Evolutionary conservation across 2,888 invertebrate genomes (phyloP).

Genomic region (Dynastes hyllus): DNA sequence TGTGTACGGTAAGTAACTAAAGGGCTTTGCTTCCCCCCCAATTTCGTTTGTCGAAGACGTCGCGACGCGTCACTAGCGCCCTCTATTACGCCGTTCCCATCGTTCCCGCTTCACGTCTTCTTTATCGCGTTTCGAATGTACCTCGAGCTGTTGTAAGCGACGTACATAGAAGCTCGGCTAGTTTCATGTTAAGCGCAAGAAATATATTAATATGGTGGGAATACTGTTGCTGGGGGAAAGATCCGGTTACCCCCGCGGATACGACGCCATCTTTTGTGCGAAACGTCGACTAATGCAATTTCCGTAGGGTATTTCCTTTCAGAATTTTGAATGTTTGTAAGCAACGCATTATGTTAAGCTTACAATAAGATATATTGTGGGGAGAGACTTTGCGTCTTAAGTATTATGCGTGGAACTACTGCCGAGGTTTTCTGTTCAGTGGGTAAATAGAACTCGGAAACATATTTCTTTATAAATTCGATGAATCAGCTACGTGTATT

Average conservation of each 20-base stretch:
- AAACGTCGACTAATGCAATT: constrained; percentile 19
- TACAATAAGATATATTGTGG: too few relatives aligned
- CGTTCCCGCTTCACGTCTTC: neutral
- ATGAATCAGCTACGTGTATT: too few relatives aligned
- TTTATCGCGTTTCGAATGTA: constrained; percentile 4
- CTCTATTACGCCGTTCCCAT: neutral
- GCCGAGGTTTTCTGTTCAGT: too few relatives aligned
- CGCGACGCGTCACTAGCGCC: neutral
- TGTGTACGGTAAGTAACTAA: constrained; percentile 82
- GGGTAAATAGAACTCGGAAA: too few relatives aligned
- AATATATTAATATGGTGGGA: constrained; percentile 17
- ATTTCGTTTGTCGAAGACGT: neutral
- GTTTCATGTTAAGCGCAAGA: constrained; percentile 20
- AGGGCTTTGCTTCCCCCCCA: neutral
- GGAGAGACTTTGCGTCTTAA: too few relatives aligned
- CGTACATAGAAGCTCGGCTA: constrained; percentile 6
- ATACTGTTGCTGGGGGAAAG: neutral
- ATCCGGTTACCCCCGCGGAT: constrained; percentile 32
- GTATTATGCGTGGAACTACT: too few relatives aligned
- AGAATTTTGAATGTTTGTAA: neutral
- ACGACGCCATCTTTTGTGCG: constrained; percentile 33
- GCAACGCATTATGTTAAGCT: too few relatives aligned
- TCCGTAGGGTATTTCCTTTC: neutral
- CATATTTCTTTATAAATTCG: too few relatives aligned
- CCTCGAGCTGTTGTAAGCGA: neutral